Evolutionary conservation across 2,113 vertebrate species (phyloP), one percentile per base, ranked within the genome.

Genomic region (Recurvirostra avosetta): DNA sequence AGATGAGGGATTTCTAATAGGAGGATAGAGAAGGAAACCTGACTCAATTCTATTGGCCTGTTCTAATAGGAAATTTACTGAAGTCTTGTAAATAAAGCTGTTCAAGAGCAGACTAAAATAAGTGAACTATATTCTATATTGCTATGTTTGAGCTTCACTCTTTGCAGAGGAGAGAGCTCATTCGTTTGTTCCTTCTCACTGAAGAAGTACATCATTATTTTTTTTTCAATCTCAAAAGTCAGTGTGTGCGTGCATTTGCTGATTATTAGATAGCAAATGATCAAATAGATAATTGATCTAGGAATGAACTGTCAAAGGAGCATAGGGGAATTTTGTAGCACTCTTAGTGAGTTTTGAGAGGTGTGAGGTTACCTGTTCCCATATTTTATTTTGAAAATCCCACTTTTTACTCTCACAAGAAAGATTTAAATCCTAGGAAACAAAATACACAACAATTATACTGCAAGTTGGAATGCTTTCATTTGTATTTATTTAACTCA

Each of bases 401-500:
- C 41, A 27, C 53, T 87, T 82, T 66, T 72, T 79, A 21, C 40
- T 95, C 53, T 81, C 66, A 27, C 41, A 20, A n/a, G 73, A 63
- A 65, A 47, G 77, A 45, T 68, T 94, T 85, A n/a, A 87, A 62
- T 95, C 73, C 45, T 50, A 81, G 67, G 70, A 73, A 90, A 80
- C 49, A 68, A 92, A 92, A 61, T 38, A 38, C 62, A 52, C 79
- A 94, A 91, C 92, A 95, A 92, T 92, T 95, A 91, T 47, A 88
- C 84, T 82, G 77, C 70, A 66, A 90, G 81, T 94, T 97, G 96
- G 96, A 96, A 97, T 12, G 30, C 77, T 94, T 91, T 94, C 92
- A 73, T 68, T 96, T 95, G 84, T 94, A 96, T 96, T 96, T 96
- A 96, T 97, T 95, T 96, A 95, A 95, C 96, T 96, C 96, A 94